Percentiles rank a stretch among this genome's conserved stretches.
Conservation (phyloP, 2,888 invertebrate species). For the Coremacera marginata region DNA sequence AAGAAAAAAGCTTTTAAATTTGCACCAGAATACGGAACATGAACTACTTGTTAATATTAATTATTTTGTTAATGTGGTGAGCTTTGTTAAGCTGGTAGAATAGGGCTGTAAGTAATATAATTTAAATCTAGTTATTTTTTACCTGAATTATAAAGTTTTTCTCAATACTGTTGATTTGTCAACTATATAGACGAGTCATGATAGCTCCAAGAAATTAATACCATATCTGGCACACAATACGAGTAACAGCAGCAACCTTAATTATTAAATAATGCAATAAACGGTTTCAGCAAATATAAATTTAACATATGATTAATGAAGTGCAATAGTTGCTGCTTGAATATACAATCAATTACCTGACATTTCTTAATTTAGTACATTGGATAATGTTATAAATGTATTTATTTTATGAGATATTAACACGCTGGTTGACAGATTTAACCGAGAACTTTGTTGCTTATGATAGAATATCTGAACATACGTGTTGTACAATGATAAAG, state of each 20-base stretch:
- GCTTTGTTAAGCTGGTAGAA: no score
- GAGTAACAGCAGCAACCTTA: neutral
- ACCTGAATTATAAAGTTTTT: no score
- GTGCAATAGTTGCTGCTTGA: neutral
- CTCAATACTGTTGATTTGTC: no score
- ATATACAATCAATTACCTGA: neutral
- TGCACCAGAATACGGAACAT: no score
- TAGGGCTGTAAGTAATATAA: no score
- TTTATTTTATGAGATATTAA: neutral
- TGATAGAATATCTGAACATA: neutral
- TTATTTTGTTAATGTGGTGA: no score
- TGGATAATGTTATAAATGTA: neutral
- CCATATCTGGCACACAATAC: neutral
- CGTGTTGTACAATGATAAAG: no score
- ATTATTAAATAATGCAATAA: neutral
- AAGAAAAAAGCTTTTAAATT: no score
- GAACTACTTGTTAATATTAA: no score
- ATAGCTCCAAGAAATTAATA: no score
- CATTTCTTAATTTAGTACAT: neutral
- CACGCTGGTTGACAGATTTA: neutral
- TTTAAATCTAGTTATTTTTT: no score
- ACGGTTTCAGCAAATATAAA: neutral
- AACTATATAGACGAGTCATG: no score
- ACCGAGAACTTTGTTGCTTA: neutral
- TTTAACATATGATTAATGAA: neutral